Base-by-base conservation (phyloP, 2,113 vertebrate species). In the Morone saxatilis region DNA sequence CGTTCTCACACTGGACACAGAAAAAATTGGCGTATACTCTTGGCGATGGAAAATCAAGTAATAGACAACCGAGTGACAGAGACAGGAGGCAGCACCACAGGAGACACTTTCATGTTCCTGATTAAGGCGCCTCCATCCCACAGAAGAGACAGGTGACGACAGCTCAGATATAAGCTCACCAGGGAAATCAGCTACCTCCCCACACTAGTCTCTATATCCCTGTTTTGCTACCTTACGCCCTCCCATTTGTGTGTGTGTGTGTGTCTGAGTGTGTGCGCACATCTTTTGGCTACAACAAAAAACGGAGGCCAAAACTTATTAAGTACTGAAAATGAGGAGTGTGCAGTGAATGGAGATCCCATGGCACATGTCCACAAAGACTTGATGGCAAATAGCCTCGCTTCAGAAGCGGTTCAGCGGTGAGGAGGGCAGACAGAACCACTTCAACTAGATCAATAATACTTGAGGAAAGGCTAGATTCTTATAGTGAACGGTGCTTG, bases 81-180 rank as follows among this genome's bases (percentile, higher is more conserved):
- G 86, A 86, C 75, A 86, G 86, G 87, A 91, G 86, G 81, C 84
- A 86, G 89, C 89, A 80, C 84, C 76, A 63, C 86, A 70, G 91
- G 88, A 93, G 86, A 90, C 81, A 73, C 91, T 92, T 92, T 93
- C 87, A 92, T 92, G 91, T 90, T 89, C 84, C 84, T 91, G 93
- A 93, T 93, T 91, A 94, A 92, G 89, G 89, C 47, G 50, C 81
- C 68, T 92, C 83, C 51, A 61, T 90, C 81, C 84, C 68, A 0
- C 71, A 86, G 89, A 83, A 79, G 79, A 91, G 92, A 90, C 86
- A 86, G 88, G 84, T 90, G 91, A 89, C 83, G 84, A 77, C 87
- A 83, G 89, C 91, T 90, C 83, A 69, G 90, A 91, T 88, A 92
- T 79, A 83, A 83, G 48, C 86, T 92, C 94, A 77, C 92, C 73